A percentile compares a stretch with the other conserved stretches of the same genome.
phyloP scores from a whole-genome alignment of 2,797 vertebrate genomes.

The Bradypus variegatus region DNA sequence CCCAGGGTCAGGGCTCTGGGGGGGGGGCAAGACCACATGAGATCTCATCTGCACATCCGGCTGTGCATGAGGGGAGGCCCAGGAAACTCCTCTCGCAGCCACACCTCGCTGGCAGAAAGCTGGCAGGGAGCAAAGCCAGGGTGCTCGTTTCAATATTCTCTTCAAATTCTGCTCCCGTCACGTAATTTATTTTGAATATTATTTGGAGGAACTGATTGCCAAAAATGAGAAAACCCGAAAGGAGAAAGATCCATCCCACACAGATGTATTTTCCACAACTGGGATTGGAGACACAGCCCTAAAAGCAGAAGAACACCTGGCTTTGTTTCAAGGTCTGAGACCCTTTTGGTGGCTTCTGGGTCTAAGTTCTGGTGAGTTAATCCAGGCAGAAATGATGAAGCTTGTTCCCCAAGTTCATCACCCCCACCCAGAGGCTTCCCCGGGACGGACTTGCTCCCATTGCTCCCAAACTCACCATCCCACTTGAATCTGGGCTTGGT shows the following conservation, averaged over 20 bases:
- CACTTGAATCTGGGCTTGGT: neutral
- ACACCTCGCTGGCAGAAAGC: neutral
- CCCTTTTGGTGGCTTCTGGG: constrained; percentile 39
- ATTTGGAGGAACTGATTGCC: constrained; percentile 1
- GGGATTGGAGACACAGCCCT: constrained; percentile 15
- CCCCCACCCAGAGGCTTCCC: neutral
- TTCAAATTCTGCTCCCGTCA: neutral
- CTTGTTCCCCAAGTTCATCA: neutral
- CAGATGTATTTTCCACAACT: neutral
- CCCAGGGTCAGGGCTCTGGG: neutral
- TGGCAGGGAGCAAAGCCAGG: neutral
- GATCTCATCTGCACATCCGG: accelerated
- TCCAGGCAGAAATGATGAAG: neutral
- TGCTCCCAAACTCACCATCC: neutral
- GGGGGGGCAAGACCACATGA: neutral
- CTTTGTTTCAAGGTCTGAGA: constrained; percentile 50
- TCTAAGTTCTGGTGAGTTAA: neutral
- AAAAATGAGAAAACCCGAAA: neutral
- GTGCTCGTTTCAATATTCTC: neutral
- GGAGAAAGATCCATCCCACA: neutral
- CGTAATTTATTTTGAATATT: neutral
- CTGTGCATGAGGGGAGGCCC: neutral
- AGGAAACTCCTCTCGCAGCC: neutral
- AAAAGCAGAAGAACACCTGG: constrained; percentile 54
- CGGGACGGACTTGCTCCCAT: neutral